Evolutionary conservation across 2,888 invertebrate genomes (phyloP), one percentile per base, ranked within the genome.

Genomic region (Nymphalis urticae): DNA sequence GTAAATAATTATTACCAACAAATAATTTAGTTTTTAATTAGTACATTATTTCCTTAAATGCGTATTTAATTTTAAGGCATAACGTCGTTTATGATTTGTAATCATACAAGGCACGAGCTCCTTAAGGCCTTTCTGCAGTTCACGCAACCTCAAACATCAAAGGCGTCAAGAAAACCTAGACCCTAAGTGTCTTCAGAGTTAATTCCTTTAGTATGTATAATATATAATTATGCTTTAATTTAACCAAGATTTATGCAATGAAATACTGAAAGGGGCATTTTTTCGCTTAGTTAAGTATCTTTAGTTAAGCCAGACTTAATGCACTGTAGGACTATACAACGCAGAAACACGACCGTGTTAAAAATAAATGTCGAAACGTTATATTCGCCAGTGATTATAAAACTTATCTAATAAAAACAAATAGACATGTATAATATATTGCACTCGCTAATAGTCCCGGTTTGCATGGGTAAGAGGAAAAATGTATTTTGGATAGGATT

Each of bases 181-280:
- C 8, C 19, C 3, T 10, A 10, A 51, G 19, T 51, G 21, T 51
- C 21, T 51, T 50, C 19, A 19, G 51, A 10, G 51, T 51, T 51
- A 51, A 51, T 51, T 21, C 51, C 51, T 51, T 51, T 51, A 19
- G 3, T 51, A 19, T 51, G 50, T 19, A 51, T 51, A 42, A 42
- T 13, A 42, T 42, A 42, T 51, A 51, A 51, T 51, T 51, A 51
- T 51, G 51, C 21, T 21, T 51, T 51, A 51, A 51, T 51, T 51
- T 19, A 51, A 51, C 51, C 51, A 51, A 51, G 19, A 19, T 10
- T 51, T 48, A n/a, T 2, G 19, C 3, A 10, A n/a, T n/a, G 51
- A 19, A 21, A 51, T n/a, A 19, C 10, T 51, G 19, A 51, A 51
- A 51, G 2, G 51, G 51, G 9, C 9, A 19, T 19, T 51, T 51